Conservation (phyloP, 2,113 vertebrate species). For the Antechinus stuartii region DNA sequence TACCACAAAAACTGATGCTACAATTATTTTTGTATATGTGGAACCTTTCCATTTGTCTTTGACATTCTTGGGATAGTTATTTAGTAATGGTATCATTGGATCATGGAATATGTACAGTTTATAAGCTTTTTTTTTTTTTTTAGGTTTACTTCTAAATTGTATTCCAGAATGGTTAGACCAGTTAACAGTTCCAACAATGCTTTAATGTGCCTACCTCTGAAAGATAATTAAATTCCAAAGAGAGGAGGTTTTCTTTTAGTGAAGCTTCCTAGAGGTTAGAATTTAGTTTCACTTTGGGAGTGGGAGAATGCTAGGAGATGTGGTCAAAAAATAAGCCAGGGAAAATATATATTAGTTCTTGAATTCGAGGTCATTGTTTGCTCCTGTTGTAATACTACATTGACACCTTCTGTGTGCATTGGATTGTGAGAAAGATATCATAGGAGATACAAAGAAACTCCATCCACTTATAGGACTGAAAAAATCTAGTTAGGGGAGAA, state of each 20-base stretch:
- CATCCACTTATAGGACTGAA: not conserved
- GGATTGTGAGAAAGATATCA: not conserved
- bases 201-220: not conserved
- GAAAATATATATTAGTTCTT: not conserved
- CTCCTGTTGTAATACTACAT: not conserved
- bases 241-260: not conserved
- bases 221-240: not conserved
- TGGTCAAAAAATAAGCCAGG: not conserved
- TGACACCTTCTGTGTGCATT: not conserved
- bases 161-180: not conserved
- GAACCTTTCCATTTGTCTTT: not conserved
- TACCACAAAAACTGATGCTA: not conserved
- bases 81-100: not conserved
- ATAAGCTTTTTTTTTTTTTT: not conserved
- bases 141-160: not conserved
- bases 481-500: not conserved
- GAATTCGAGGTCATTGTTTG: not conserved
- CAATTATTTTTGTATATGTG: not conserved
- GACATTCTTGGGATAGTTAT: not conserved
- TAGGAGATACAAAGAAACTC: not conserved
- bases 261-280: slow-evolving; percentile 36
- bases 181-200: not conserved
- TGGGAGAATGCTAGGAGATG: not conserved
- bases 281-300: not conserved
- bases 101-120: not conserved